Percentiles rank a stretch among this genome's conserved stretches.
These are phyloP conservation scores for Lycophotia porphyrea DNA, from an alignment of 2,888 invertebrate genomes.

Conservation along the genomic window DNA sequence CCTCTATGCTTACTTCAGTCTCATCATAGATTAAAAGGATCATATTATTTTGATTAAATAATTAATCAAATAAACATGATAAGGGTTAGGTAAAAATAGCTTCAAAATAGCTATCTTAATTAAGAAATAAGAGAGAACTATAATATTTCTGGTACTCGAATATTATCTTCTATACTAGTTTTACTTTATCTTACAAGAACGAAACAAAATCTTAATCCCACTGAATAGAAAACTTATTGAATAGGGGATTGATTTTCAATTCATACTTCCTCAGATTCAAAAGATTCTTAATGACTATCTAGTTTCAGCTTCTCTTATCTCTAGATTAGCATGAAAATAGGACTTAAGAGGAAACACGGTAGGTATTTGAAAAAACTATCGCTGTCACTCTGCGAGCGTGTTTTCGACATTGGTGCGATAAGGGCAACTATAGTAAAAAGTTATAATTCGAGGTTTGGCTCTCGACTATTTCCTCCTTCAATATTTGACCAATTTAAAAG, in stretches of 20 bases:
- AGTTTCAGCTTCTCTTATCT: slow-evolving; percentile 17
- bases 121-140: not conserved
- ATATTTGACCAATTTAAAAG: too few relatives aligned
- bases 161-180: not conserved
- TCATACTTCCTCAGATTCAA: slow-evolving; percentile 25
- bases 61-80: not conserved
- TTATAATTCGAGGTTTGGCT: too few relatives aligned
- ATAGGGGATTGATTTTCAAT: slow-evolving; percentile 48
- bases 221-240: slow-evolving; percentile 31
- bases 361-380: too few relatives aligned
- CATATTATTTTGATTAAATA: not conserved
- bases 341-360: too few relatives aligned
- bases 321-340: slow-evolving; percentile 39
- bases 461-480: too few relatives aligned
- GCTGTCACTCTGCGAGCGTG: too few relatives aligned
- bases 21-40: not conserved
- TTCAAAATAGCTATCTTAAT: not conserved
- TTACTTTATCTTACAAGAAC: not conserved
- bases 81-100: not conserved
- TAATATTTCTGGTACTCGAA: not conserved
- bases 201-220: slow-evolving; percentile 32
- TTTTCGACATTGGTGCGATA: too few relatives aligned
- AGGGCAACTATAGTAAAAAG: too few relatives aligned
- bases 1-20: not conserved
- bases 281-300: slow-evolving; percentile 36